Conservation (phyloP, 2,888 invertebrate genomes). For the Acanthopleura granulata region DNA sequence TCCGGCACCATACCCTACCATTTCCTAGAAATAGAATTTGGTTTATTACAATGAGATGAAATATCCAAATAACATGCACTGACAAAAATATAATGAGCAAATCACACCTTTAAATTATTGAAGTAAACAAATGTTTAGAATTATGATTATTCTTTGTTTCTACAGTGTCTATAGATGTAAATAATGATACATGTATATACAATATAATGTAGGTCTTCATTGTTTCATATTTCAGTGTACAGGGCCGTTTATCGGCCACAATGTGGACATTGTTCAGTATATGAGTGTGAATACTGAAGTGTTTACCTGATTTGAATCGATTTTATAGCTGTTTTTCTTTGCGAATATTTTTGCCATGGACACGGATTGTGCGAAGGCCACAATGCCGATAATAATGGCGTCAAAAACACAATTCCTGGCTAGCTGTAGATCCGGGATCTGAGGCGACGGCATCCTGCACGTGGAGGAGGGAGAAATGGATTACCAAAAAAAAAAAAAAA, state of each 20-base stretch:
- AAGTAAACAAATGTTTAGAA: no score
- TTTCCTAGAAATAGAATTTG: constrained; percentile 49
- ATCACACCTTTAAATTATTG: no score
- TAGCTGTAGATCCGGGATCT: constrained; percentile 35
- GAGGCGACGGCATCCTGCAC: constrained; percentile 39
- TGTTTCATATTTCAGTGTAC: no score
- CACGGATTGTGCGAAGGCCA: constrained; percentile 71
- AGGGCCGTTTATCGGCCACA: no score
- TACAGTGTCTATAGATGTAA: no score
- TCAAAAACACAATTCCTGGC: constrained; percentile 65
- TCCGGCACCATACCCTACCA: constrained; percentile 64
- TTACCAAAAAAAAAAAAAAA: not conserved
- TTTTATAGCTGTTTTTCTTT: constrained; percentile 70
- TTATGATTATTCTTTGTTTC: no score
- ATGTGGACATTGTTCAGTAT: not conserved
- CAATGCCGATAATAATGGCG: constrained; percentile 69
- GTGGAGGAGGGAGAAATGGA: not conserved
- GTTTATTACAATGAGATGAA: not conserved
- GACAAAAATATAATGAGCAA: no score
- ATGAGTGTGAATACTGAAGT: not conserved
- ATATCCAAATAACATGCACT: not conserved
- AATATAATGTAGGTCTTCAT: no score
- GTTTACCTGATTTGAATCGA: constrained; percentile 70
- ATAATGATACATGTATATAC: no score
- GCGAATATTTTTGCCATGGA: constrained; percentile 72